Conservation (phyloP, 2,113 vertebrate species). For the Origma solitaria region DNA sequence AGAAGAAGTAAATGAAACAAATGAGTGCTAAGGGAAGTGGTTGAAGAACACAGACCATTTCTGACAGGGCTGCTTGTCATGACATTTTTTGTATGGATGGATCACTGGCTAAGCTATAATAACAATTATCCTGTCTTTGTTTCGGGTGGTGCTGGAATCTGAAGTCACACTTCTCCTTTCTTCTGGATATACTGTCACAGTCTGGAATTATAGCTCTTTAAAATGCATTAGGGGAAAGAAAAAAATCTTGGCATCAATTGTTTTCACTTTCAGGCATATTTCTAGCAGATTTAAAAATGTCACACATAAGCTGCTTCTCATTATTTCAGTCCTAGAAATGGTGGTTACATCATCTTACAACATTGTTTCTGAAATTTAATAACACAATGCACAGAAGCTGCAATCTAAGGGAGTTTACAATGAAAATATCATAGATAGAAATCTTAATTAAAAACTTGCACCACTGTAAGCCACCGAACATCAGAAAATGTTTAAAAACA, state of each 20-base stretch:
- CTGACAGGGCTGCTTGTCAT: background rate
- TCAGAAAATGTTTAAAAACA: background rate
- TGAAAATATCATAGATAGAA: background rate
- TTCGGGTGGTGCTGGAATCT: background rate
- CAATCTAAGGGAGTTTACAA: background rate
- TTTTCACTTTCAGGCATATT: background rate
- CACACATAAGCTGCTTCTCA: background rate
- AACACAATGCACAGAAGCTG: background rate
- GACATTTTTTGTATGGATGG: background rate
- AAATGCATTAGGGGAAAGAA: background rate
- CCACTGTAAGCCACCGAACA: background rate
- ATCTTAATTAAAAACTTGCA: constrained; percentile 34
- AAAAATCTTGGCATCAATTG: background rate
- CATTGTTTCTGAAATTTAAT: constrained; percentile 6
- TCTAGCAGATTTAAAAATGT: background rate
- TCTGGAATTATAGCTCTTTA: background rate
- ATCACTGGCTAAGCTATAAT: background rate
- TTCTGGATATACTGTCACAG: background rate
- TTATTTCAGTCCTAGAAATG: constrained; percentile 4
- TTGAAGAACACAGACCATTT: background rate
- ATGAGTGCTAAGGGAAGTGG: background rate
- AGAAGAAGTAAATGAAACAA: background rate
- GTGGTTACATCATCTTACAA: background rate
- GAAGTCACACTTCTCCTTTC: background rate
- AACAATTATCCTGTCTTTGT: background rate